Percentiles rank a stretch among this genome's conserved stretches.
phyloP scores from a whole-genome alignment of 1,140 invertebrate genomes.

The Plectrocnemia conspersa region DNA sequence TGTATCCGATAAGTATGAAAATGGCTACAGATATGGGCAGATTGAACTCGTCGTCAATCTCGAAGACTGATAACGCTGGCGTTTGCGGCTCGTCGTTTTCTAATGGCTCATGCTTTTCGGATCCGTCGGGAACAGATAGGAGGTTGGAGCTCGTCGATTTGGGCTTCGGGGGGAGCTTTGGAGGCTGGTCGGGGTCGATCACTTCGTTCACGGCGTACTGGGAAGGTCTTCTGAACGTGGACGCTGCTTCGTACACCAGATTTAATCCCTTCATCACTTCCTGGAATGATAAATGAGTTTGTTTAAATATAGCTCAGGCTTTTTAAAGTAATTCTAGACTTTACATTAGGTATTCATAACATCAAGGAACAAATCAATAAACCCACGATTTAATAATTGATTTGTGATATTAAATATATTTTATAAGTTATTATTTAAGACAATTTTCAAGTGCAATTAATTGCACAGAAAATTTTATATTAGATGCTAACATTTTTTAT shows the following conservation, averaged over 20 bases:
- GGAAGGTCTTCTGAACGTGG: constrained; percentile 64
- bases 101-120: constrained; percentile 32
- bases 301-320: too few relatives aligned
- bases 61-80: constrained; percentile 64
- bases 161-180: constrained; percentile 43
- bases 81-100: constrained; percentile 57
- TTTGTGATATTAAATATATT: too few relatives aligned
- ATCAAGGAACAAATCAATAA: too few relatives aligned
- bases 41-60: constrained; percentile 91
- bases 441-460: too few relatives aligned
- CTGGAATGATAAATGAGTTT: constrained; percentile 43
- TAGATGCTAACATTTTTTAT: too few relatives aligned
- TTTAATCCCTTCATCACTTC: constrained; percentile 79
- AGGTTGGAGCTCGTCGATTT: constrained; percentile 28
- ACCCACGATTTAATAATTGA: too few relatives aligned
- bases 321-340: too few relatives aligned
- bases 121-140: constrained; percentile 12
- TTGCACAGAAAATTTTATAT: too few relatives aligned
- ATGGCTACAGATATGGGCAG: constrained; percentile 83
- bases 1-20: constrained; percentile 75
- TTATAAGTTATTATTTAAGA: too few relatives aligned
- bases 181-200: constrained; percentile 34
- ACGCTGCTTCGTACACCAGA: constrained; percentile 69
- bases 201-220: constrained; percentile 57
- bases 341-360: too few relatives aligned